Evolutionary conservation across 1,140 invertebrate species (phyloP), one percentile per base, ranked within the genome.

Genomic region (Nasonia longicornis): DNA sequence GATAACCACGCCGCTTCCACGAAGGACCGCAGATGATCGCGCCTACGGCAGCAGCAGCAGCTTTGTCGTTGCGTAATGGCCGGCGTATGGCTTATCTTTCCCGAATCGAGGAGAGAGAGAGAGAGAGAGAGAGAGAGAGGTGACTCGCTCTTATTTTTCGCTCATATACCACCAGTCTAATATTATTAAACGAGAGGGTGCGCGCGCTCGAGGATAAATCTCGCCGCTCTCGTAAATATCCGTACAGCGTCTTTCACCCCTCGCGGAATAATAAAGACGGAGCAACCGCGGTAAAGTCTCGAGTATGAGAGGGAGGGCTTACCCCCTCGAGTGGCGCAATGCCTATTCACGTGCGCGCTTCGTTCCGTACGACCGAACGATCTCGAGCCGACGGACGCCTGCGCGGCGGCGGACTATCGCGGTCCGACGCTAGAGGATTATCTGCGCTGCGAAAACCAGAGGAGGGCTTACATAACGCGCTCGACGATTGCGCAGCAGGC

Each of bases 1-100:
- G 89, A 90, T 90, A 90, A 84, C 84, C 74, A 3, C 42, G 38
- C 16, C n/a, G 81, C 85, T 87, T 88, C 85, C 87, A 86, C 85
- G 87, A 87, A 87, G 72, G 78, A 69, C 64, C 81, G 83, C 85
- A 84, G 85, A 87, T 86, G 85, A 87, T 87, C 84, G 70, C 77
- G 29, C 63, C 72, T 69, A 26, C 26, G 1, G 26, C 26, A 26
- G 26, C 69, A 70, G 77, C 66, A 38, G 66, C 72, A 77, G 66
- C 85, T 85, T 86, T 85, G 83, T 81, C 83, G 78, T 87, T 86
- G 85, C 85, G 85, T 82, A 85, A 86, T 86, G 83, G 45, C 45
- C 63, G 8, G 29, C 0, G 8, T 38, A 38, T 38, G n/a, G 6
- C 31, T 26, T 80, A 80, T 80, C 78, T 74, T 74, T 63, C 58